Conservation (phyloP, 1,140 invertebrate genomes). For the Heliconius hermathena region DNA sequence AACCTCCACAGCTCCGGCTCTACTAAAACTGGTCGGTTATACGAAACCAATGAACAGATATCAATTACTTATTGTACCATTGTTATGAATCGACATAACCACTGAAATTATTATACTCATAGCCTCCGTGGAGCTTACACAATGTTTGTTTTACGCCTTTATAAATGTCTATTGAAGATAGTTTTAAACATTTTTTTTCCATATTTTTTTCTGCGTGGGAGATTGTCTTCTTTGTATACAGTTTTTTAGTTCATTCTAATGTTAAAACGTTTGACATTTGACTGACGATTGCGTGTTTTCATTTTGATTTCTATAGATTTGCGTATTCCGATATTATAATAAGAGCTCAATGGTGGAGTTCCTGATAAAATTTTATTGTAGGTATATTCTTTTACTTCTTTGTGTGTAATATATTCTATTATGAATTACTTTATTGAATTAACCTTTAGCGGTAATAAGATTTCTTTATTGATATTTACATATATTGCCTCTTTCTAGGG, state of each 20-base stretch:
- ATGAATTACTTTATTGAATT: background rate
- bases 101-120: conserved; percentile 10
- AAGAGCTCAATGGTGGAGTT: background rate
- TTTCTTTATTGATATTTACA: background rate
- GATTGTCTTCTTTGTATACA: conserved; percentile 55
- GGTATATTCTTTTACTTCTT: background rate
- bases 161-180: conserved; percentile 30
- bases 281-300: conserved; percentile 41
- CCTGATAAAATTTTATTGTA: background rate
- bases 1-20: conserved; percentile 16
- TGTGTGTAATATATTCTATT: background rate
- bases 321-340: conserved; percentile 15
- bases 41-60: conserved; percentile 63
- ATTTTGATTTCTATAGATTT: conserved; percentile 33
- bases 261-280: conserved; percentile 54
- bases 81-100: conserved; percentile 35
- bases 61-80: conserved; percentile 68
- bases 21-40: conserved; percentile 47
- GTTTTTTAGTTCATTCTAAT: conserved; percentile 42
- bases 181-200: conserved; percentile 8
- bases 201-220: conserved; percentile 51
- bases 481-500: no score
- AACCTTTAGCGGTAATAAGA: background rate
- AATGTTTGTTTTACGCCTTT: conserved; percentile 31
- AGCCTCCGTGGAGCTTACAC: background rate